phyloP scores from a whole-genome alignment of 2,888 invertebrate species.

The Scrobipalpa costella region DNA sequence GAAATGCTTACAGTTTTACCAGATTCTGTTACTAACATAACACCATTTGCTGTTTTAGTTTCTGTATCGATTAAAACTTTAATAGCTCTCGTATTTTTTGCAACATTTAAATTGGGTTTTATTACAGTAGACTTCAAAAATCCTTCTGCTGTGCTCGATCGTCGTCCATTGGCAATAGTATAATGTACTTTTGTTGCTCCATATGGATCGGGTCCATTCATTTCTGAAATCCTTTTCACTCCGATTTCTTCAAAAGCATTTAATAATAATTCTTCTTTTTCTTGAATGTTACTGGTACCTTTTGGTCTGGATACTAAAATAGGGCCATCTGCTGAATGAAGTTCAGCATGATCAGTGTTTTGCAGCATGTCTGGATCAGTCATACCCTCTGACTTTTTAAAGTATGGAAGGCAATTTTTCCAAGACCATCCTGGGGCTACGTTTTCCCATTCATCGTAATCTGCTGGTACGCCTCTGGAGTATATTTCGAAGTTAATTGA shows the following conservation, averaged over 20 bases:
- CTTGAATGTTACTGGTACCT: slow-evolving; percentile 39
- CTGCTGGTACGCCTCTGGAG: slow-evolving; percentile 45
- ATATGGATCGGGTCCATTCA: slow-evolving; percentile 42
- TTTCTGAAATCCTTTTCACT: slow-evolving; percentile 43
- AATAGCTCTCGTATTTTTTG: slow-evolving; percentile 57
- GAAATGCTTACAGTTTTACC: slow-evolving; percentile 50
- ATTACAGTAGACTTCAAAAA: slow-evolving; percentile 52
- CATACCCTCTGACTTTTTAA: slow-evolving; percentile 49
- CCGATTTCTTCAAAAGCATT: slow-evolving; percentile 46
- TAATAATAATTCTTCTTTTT: slow-evolving; percentile 39
- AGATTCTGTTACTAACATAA: slow-evolving; percentile 48
- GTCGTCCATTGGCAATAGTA: slow-evolving; percentile 54
- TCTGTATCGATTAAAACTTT: slow-evolving; percentile 57
- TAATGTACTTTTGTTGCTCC: slow-evolving; percentile 7
- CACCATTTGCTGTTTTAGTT: slow-evolving; percentile 51
- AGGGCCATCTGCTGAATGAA: slow-evolving; percentile 48
- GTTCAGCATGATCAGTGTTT: slow-evolving; percentile 36
- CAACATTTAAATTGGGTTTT: slow-evolving; percentile 56
- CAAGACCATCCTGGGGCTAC: slow-evolving; percentile 48
- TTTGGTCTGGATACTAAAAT: slow-evolving; percentile 45
- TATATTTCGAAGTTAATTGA: slow-evolving; percentile 48
- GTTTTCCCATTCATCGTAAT: slow-evolving; percentile 46
- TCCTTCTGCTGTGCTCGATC: slow-evolving; percentile 67
- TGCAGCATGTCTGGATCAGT: slow-evolving; percentile 41
- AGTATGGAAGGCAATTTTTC: slow-evolving; percentile 44